Evolutionary conservation across 1,140 invertebrate species (phyloP).

Genomic region (Cyclina sinensis): DNA sequence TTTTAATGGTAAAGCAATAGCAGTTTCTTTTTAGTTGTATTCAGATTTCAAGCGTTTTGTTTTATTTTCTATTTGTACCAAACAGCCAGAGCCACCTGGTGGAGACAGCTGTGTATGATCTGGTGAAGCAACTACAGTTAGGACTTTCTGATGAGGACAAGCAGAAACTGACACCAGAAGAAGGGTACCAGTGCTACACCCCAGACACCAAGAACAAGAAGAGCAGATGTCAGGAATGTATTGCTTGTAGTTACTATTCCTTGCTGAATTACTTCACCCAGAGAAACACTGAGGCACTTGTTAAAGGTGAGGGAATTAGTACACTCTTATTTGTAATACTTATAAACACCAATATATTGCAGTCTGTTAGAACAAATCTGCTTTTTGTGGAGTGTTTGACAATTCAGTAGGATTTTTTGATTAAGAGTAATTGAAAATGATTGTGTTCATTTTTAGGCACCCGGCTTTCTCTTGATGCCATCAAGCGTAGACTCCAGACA

Average conservation of each 20-base stretch:
- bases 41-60: too few species aligned
- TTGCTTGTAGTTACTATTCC: constrained; percentile 84
- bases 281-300: constrained; percentile 86
- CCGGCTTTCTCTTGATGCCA: constrained; percentile 85
- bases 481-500: constrained; percentile 86
- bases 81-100: constrained; percentile 94
- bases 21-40: too few species aligned
- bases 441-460: constrained; percentile 77
- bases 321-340: neutral
- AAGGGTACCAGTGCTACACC: constrained; percentile 78
- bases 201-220: constrained; percentile 84
- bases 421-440: too few species aligned
- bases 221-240: constrained; percentile 85
- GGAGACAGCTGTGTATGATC: constrained; percentile 96
- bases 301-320: constrained; percentile 83
- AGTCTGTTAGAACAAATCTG: too few species aligned
- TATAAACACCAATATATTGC: too few species aligned
- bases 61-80: neutral
- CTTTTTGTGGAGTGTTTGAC: too few species aligned
- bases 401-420: too few species aligned
- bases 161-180: constrained; percentile 77
- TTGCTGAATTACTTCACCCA: constrained; percentile 86
- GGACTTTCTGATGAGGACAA: constrained; percentile 78
- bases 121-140: constrained; percentile 91
- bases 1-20: too few species aligned